Evolutionary conservation across 1,140 invertebrate genomes (phyloP), one percentile per base, ranked within the genome.

Genomic region (Drosophila equinoxialis): DNA sequence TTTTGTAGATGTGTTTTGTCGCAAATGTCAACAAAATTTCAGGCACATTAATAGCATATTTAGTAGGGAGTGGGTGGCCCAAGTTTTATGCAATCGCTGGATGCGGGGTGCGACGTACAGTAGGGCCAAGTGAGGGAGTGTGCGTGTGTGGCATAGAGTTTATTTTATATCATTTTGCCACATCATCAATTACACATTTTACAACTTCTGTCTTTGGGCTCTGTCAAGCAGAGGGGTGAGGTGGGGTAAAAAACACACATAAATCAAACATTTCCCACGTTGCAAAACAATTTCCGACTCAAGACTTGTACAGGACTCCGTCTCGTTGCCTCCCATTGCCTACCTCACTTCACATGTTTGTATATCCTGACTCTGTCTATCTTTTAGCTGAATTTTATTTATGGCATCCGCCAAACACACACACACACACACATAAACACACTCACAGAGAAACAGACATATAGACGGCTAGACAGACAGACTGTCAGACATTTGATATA

Each of bases 131-230:
- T 37, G 37, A 5, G 37, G 8, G 37, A 13, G 17, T 51, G 3
- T 20, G 45, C 11, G 45, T 23, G 45, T 51, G 45, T 39, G 14
- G 14, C 20, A 10, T 51, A 51, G 45, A 10, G 45, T 55, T 68
- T 61, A 45, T 75, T 86, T 82, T 77, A 83, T 89, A 84, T 83
- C 79, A 64, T 65, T 68, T 79, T 87, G 84, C 83, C 84, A 87
- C 83, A 87, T 87, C 83, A 87, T 87, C 83, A 87, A 87, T 87
- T 87, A 87, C 83, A 87, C 83, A 87, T 87, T 87, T 87, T 87
- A 87, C 83, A 87, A 87, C 83, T 87, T 74, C 72, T 80, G 68
- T 72, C 72, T 67, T 6, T 33, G 20, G 13, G 48, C 39, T 6
- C 6, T 8, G 7, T 11, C 20, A 20, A 5, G 26, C n/a, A 5